Conservation (phyloP, 2,113 vertebrate genomes). For the Prolemur simus region DNA sequence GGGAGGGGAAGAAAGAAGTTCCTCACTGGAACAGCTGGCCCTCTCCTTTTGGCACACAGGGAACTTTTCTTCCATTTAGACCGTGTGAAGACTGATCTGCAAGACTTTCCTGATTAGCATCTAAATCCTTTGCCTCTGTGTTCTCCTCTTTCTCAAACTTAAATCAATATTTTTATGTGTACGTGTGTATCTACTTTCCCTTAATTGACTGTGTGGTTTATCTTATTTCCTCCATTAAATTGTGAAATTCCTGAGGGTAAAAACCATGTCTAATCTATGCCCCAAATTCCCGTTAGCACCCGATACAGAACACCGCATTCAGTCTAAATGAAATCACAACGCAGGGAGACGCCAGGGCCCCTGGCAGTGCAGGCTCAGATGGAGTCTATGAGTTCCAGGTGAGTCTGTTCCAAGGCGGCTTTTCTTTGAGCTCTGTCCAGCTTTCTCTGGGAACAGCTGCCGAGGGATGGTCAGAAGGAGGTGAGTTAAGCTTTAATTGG, state of each 20-base stretch:
- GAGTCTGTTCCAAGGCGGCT: constrained; percentile 54
- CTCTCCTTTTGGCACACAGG: neutral
- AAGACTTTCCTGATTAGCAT: constrained; percentile 49
- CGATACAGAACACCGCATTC: neutral
- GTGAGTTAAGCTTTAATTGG: constrained; percentile 72
- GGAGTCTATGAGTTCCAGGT: constrained; percentile 66
- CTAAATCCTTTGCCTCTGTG: constrained; percentile 13
- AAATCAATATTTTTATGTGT: constrained; percentile 69
- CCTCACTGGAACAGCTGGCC: neutral
- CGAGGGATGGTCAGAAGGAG: constrained; percentile 65
- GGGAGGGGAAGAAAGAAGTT: neutral
- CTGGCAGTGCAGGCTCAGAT: neutral
- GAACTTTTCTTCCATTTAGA: neutral
- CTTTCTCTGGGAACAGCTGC: constrained; percentile 72
- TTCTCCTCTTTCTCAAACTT: constrained; percentile 51
- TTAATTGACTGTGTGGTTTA: constrained; percentile 74
- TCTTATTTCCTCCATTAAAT: constrained; percentile 75
- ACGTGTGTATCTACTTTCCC: constrained; percentile 70
- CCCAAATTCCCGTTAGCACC: constrained; percentile 71
- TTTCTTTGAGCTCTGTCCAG: constrained; percentile 69
- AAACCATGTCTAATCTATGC: constrained; percentile 69
- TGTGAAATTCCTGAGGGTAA: constrained; percentile 69
- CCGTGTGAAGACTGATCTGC: neutral
- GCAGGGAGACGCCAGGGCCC: constrained; percentile 46
- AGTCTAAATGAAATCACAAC: constrained; percentile 62